Conservation (phyloP, 1,140 invertebrate genomes). For the Procambarus virginalis region DNA sequence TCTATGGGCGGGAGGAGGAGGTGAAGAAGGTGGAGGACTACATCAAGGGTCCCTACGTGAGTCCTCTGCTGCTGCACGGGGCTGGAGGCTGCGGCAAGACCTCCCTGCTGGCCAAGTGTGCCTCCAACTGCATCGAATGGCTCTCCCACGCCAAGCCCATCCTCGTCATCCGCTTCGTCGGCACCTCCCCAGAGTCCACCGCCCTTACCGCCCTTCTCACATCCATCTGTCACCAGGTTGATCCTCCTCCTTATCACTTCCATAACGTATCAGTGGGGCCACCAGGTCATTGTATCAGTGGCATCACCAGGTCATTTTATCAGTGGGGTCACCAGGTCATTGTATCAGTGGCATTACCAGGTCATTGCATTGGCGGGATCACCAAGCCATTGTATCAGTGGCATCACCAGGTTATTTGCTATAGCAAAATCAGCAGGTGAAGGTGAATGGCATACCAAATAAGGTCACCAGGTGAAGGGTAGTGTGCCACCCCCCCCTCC, state of each 20-base stretch:
- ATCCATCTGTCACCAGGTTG: constrained; percentile 87
- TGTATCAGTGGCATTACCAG: too few species aligned
- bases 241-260: neutral
- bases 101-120: constrained; percentile 93
- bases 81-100: constrained; percentile 98
- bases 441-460: too few species aligned
- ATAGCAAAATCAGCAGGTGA: too few species aligned
- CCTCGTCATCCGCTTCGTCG: constrained; percentile 93
- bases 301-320: too few species aligned
- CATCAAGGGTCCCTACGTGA: constrained; percentile 86
- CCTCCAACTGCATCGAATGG: constrained; percentile 86
- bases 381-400: too few species aligned
- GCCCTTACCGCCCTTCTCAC: constrained; percentile 94
- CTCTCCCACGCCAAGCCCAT: constrained; percentile 83
- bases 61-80: constrained; percentile 94
- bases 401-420: too few species aligned
- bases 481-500: too few species aligned
- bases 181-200: constrained; percentile 97
- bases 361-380: too few species aligned
- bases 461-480: too few species aligned
- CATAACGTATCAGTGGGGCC: neutral
- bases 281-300: neutral
- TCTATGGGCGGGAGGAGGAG: constrained; percentile 93
- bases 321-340: too few species aligned
- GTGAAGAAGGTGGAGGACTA: constrained; percentile 88